Evolutionary conservation across 2,888 invertebrate genomes (phyloP), one percentile per base, ranked within the genome.

Genomic region (Tachina fera): DNA sequence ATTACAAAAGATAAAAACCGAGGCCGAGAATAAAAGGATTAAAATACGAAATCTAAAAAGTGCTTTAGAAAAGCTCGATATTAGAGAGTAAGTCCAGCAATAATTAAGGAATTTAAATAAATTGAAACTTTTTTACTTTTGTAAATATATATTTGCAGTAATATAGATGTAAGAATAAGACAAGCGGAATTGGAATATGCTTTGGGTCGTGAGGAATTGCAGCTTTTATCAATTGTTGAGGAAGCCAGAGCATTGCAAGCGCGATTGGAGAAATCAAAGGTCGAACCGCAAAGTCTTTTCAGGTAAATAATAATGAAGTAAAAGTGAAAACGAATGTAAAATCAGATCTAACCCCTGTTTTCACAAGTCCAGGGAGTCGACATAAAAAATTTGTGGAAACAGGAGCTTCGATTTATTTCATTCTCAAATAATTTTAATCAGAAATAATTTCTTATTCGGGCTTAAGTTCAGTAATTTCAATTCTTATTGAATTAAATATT

Each of bases 101-200:
- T 14, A 9, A 49, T 47, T 56, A 47, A 63, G 1, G 19, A 56
- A 56, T 16, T 41, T 43, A 43, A 10, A 41, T n/a, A 51, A 71
- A 39, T 10, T 51, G 8, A 41, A 10, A 65, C 1, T 9, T 19
- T 9, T 53, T 11, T 19, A 39, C 9, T 9, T 19, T 31, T n/a
- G 47, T 58, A 41, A 74, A 63, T 72, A 31, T 31, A 31, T 53
- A 77, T 88, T 92, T 92, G 2, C 92, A 97, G 97, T 90, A 97
- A 97, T 92, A 97, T 97, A 83, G 97, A 98, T 92, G 96, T 96
- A 65, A 94, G 97, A 88, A 97, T 98, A 91, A 96, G 97, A 90
- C 97, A 97, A 91, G 98, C 98, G 0, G 98, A 98, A 93, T 93
- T 97, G 88, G 97, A 97, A 91, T 97, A 97, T 92, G 96, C 97